Evolutionary conservation across 2,888 invertebrate genomes (phyloP).

Genomic region (Ametastegia equiseti): DNA sequence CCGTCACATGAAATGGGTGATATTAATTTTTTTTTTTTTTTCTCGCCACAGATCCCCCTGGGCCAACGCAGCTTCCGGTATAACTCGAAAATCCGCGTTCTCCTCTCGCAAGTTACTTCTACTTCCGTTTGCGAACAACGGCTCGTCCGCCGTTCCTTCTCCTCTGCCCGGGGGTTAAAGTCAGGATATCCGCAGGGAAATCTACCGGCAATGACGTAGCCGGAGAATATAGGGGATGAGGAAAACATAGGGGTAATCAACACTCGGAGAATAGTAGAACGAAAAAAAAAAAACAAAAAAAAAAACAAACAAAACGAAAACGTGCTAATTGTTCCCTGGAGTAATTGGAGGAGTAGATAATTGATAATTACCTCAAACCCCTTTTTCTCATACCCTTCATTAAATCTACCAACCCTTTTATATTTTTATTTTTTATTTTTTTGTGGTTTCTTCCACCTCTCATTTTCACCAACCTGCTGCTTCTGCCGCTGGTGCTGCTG

Average conservation of each 20-base stretch:
- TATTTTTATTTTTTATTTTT: neutral
- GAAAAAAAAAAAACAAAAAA: neutral
- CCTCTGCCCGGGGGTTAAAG: neutral
- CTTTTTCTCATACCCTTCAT: neutral
- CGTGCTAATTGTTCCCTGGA: neutral
- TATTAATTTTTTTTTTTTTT: too few relatives aligned
- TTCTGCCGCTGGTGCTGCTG: too few relatives aligned
- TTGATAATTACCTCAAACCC: conserved; percentile 33
- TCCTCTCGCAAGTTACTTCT: conserved; percentile 34
- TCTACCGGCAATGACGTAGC: conserved; percentile 8
- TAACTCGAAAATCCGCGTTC: neutral
- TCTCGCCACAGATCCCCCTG: neutral
- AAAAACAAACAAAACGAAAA: neutral
- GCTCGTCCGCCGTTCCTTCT: neutral
- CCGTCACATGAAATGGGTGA: neutral
- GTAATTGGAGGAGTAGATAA: conserved; percentile 12
- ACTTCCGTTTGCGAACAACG: conserved; percentile 2
- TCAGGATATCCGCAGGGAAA: conserved; percentile 44
- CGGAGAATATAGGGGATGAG: neutral
- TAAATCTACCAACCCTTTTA: neutral
- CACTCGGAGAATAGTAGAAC: neutral
- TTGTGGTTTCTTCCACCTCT: too few relatives aligned
- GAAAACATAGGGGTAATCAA: conserved; percentile 1
- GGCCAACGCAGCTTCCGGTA: conserved; percentile 10
- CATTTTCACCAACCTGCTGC: neutral